Percentiles rank a stretch among this genome's conserved stretches.
Evolutionary conservation across 1,140 invertebrate genomes (phyloP).

Genomic region (Saccostrea glomerata): DNA sequence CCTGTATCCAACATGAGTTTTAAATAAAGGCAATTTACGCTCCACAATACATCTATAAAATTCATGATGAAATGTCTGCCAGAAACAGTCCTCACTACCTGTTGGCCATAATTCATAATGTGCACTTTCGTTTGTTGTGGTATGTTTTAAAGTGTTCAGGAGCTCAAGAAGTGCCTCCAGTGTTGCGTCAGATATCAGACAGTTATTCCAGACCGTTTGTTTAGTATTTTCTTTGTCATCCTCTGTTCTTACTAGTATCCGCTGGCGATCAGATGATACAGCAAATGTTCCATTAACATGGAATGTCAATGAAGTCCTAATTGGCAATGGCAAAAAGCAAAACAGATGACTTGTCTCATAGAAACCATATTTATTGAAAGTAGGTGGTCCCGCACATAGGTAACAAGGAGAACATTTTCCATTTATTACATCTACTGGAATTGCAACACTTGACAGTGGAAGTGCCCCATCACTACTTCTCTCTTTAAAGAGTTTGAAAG

Average conservation of each 20-base stretch:
- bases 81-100: not conserved
- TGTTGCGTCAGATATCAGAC: constrained; percentile 45
- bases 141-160: not conserved
- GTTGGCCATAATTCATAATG: not conserved
- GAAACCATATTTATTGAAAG: constrained; percentile 26
- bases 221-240: constrained; percentile 52
- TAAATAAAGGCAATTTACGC: not conserved
- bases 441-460: constrained; percentile 54
- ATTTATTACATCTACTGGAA: constrained; percentile 37
- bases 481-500: not conserved
- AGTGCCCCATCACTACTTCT: constrained; percentile 33
- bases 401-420: not conserved
- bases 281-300: constrained; percentile 56
- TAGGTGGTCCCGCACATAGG: not conserved
- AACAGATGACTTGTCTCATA: constrained; percentile 51
- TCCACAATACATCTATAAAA: constrained; percentile 9
- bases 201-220: constrained; percentile 45
- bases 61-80: not conserved
- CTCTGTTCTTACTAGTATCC: constrained; percentile 38
- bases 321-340: constrained; percentile 52
- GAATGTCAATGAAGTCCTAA: constrained; percentile 30
- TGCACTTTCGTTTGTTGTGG: not conserved
- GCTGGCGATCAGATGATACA: constrained; percentile 42
- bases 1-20: not conserved
- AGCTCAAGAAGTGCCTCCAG: constrained; percentile 41